phyloP scores from a whole-genome alignment of 2,797 vertebrate species.

The Melanitta fusca region DNA sequence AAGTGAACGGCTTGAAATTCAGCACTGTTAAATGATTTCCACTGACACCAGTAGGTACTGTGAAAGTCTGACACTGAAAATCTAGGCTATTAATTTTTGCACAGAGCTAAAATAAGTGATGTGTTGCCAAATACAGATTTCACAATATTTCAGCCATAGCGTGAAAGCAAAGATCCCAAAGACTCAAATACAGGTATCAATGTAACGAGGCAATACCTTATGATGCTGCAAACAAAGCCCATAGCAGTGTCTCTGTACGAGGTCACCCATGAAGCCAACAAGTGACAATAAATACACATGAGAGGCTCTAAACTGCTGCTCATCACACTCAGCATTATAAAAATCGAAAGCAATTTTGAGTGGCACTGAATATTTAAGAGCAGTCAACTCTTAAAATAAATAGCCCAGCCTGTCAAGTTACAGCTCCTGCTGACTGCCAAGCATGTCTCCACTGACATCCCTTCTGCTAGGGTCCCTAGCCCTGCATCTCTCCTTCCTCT shows the following conservation, averaged over 20 bases:
- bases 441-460: background rate
- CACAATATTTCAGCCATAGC: background rate
- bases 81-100: background rate
- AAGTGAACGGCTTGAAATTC: constrained; percentile 9
- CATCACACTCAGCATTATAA: background rate
- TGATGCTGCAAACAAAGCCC: background rate
- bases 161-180: background rate
- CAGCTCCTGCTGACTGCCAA: background rate
- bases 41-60: background rate
- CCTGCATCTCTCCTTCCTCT: background rate
- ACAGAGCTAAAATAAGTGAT: background rate
- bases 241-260: background rate
- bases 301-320: background rate
- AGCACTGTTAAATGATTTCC: background rate
- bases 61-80: background rate
- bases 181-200: background rate
- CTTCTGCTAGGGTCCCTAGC: background rate
- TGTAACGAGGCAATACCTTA: background rate
- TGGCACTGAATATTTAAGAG: background rate
- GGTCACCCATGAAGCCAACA: background rate
- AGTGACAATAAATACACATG: background rate
- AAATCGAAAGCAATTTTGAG: background rate
- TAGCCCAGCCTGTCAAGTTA: background rate
- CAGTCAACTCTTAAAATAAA: background rate
- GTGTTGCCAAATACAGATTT: background rate